A percentile compares a stretch with the other conserved stretches of the same genome.
phyloP scores from a whole-genome alignment of 2,888 invertebrate genomes.

The Cosmia pyralina region DNA sequence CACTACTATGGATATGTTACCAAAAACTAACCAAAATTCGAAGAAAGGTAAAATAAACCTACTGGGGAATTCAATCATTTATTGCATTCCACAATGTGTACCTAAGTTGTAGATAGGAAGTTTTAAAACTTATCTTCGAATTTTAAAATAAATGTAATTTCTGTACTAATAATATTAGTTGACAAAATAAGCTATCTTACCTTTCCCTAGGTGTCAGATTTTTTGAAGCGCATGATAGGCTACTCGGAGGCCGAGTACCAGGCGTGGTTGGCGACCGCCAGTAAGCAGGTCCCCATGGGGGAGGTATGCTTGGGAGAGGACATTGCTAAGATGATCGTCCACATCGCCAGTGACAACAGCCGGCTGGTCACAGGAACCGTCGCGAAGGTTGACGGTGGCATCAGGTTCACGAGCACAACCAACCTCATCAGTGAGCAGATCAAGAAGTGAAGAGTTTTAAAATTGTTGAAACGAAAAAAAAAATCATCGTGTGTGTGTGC shows the following conservation, averaged over 20 bases:
- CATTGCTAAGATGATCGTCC: slow-evolving; percentile 95
- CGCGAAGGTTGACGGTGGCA: slow-evolving; percentile 69
- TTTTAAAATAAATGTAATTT: too few relatives aligned
- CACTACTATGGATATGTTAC: too few relatives aligned
- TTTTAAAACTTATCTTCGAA: too few relatives aligned
- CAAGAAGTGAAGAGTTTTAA: slow-evolving; percentile 8
- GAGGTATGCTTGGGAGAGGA: slow-evolving; percentile 87
- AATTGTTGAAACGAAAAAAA: too few relatives aligned
- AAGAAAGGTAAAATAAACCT: too few relatives aligned
- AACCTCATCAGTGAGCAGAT: slow-evolving; percentile 25
- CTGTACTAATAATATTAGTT: too few relatives aligned
- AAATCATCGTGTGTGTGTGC: too few relatives aligned
- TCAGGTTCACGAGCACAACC: slow-evolving; percentile 41
- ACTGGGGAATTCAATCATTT: too few relatives aligned
- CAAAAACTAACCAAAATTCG: too few relatives aligned
- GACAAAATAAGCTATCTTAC: neutral
- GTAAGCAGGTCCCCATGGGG: slow-evolving; percentile 62
- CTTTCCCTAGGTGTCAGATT: neutral
- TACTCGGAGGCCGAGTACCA: slow-evolving; percentile 64
- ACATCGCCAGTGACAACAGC: slow-evolving; percentile 95
- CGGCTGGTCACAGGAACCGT: slow-evolving; percentile 94
- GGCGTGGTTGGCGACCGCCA: slow-evolving; percentile 53
- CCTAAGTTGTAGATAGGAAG: too few relatives aligned
- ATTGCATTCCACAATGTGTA: too few relatives aligned
- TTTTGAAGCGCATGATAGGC: slow-evolving; percentile 46